These are phyloP conservation scores for Oryzias dopingdopingensis DNA, from an alignment of 2,797 vertebrate species.

Conservation along the genomic window DNA sequence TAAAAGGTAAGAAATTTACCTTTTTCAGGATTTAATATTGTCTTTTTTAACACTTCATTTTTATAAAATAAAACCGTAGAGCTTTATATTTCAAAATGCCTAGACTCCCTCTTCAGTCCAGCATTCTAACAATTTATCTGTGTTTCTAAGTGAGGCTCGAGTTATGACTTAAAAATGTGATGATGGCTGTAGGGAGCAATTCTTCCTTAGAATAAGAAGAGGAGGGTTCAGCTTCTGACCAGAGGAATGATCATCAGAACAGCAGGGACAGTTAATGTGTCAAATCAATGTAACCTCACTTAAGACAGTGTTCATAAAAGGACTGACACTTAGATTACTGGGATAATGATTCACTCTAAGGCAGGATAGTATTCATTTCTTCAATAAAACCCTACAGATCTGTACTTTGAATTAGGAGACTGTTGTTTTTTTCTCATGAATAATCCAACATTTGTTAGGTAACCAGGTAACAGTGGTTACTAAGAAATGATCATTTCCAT, in stretches of 20 bases:
- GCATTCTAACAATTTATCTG: constrained; percentile 72
- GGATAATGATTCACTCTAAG: constrained; percentile 42
- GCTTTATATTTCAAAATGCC: constrained; percentile 65
- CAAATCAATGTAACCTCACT: constrained; percentile 68
- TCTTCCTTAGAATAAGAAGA: constrained; percentile 62
- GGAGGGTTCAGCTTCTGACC: constrained; percentile 48
- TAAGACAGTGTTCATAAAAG: constrained; percentile 52
- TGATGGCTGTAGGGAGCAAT: constrained; percentile 63
- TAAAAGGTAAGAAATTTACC: constrained; percentile 66
- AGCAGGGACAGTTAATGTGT: constrained; percentile 64
- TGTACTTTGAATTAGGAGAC: background rate
- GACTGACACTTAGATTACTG: constrained; percentile 27
- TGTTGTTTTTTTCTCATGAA: no score
- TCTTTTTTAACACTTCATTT: background rate
- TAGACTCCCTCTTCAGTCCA: constrained; percentile 60
- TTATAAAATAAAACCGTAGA: constrained; percentile 58
- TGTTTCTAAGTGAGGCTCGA: constrained; percentile 66
- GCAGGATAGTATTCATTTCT: constrained; percentile 10
- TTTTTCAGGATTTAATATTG: constrained; percentile 3
- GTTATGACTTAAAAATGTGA: constrained; percentile 70
- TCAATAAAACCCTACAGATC: constrained; percentile 25
- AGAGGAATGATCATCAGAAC: constrained; percentile 50
- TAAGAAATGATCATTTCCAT: background rate
- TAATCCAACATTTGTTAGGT: no score
- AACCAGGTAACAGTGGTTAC: no score